phyloP scores from a whole-genome alignment of 2,888 invertebrate species.

The Erynnis tages region DNA sequence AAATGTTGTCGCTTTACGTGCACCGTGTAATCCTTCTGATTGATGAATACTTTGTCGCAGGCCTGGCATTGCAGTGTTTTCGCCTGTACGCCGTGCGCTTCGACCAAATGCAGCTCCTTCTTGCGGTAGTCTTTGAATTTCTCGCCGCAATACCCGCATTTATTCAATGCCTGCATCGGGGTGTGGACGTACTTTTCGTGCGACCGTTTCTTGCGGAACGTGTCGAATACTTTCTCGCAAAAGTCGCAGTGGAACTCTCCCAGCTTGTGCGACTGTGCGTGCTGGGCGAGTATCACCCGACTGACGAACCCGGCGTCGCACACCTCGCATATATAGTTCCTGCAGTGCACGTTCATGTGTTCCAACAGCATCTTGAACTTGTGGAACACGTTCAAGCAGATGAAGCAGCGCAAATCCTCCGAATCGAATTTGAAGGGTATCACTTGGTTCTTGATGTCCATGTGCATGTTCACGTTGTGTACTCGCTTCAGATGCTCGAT shows the following conservation, averaged over 20 bases:
- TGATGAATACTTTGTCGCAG: conserved; percentile 51
- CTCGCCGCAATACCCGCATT: conserved; percentile 56
- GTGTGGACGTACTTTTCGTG: conserved; percentile 68
- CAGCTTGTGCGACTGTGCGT: conserved; percentile 51
- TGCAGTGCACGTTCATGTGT: conserved; percentile 65
- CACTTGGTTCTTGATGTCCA: conserved; percentile 45
- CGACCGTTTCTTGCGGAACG: conserved; percentile 60
- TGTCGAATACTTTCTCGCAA: conserved; percentile 74
- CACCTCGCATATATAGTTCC: conserved; percentile 56
- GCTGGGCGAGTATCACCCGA: conserved; percentile 49
- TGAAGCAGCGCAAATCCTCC: conserved; percentile 39
- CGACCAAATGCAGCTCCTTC: conserved; percentile 49
- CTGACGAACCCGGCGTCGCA: conserved; percentile 62
- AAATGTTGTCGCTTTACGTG: conserved; percentile 59
- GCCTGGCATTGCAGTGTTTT: conserved; percentile 48
- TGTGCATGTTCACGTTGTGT: conserved; percentile 39
- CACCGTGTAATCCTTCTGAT: conserved; percentile 44
- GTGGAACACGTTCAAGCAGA: conserved; percentile 41
- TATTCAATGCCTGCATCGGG: conserved; percentile 44
- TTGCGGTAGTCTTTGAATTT: conserved; percentile 52
- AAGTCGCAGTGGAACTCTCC: conserved; percentile 55
- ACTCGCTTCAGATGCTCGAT: conserved; percentile 37
- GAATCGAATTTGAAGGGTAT: conserved; percentile 50
- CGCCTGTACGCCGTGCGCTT: conserved; percentile 47
- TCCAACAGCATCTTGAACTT: conserved; percentile 50